Conservation (phyloP, 2,888 invertebrate genomes). For the Leucozona laternaria region DNA sequence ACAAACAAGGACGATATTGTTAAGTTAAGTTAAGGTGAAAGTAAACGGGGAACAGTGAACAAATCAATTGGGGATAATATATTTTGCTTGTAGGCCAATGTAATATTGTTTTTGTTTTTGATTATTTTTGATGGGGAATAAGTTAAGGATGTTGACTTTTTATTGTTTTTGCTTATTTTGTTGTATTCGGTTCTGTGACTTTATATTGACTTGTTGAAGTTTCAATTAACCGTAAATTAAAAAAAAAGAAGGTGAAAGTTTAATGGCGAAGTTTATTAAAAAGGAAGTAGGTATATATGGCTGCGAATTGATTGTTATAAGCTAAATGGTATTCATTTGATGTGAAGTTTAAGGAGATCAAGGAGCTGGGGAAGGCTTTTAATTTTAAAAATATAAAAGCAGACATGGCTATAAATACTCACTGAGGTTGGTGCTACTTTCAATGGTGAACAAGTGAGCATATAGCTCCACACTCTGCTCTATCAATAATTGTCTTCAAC, state of each 20-base stretch:
- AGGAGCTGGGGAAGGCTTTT: not conserved
- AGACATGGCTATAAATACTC: too few species aligned
- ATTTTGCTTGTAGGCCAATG: constrained; percentile 65
- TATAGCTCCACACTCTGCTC: too few species aligned
- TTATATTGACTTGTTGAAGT: constrained; percentile 66
- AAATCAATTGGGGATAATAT: constrained; percentile 70
- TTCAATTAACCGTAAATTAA: constrained; percentile 68
- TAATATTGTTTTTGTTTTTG: constrained; percentile 49
- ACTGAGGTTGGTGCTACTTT: too few species aligned
- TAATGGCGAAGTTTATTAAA: not conserved
- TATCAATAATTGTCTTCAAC: too few species aligned
- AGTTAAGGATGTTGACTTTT: constrained; percentile 64
- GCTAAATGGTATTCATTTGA: not conserved
- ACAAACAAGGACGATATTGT: constrained; percentile 12
- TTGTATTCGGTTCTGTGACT: constrained; percentile 5
- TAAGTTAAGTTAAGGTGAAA: constrained; percentile 6
- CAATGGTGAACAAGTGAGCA: too few species aligned
- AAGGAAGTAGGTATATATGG: not conserved
- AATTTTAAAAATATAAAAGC: too few species aligned
- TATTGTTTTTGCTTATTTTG: constrained; percentile 34
- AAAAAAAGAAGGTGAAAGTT: constrained; percentile 6
- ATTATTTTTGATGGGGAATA: constrained; percentile 70
- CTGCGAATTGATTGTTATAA: not conserved
- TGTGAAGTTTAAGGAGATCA: not conserved
- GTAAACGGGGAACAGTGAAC: constrained; percentile 52